Evolutionary conservation across 2,797 vertebrate genomes (phyloP), one percentile per base, ranked within the genome.

Genomic region (Brotula barbata): DNA sequence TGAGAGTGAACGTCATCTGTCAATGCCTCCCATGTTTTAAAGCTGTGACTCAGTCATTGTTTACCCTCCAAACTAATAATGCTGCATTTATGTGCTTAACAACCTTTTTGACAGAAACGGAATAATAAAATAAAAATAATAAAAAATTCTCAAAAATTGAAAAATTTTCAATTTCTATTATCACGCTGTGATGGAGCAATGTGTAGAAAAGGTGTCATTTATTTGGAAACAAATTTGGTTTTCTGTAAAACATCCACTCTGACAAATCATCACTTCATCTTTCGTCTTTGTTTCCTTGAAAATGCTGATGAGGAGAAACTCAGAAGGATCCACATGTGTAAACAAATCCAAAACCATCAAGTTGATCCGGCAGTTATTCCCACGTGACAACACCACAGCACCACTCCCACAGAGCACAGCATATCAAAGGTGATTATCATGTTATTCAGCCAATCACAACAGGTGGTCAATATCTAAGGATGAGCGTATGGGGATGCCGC

Each of bases 391-490:
- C 9, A 39, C n/a, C 16, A 15, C 37, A 39, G 37, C 37, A 39
- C 22, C n/a, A 19, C 33, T 50, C 28, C 25, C 40, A 66, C 50
- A 62, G 69, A 53, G 46, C 56, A 31, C 50, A 52, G 44, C 39
- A 50, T 33, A 61, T 69, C 39, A 23, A 48, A 19, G 46, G 25
- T 43, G 10, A 43, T 37, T 36, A 23, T 13, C 55, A 37, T 58
- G 42, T 12, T 33, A 34, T 49, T 33, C 16, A 37, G 55, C 31
- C 31, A 36, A 45, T 46, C 33, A 16, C 44, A 76, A 80, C 72
- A 76, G 77, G 78, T 83, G 75, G 77, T 78, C 72, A 78, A 78
- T 78, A 80, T 70, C 46, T 78, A 50, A 71, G 58, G 74, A 80
- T 80, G 74, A 73, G 75, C 69, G 65, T 71, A 67, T 57, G 37